Conservation (phyloP, 2,113 vertebrate species). For the Sphaerodactylus townsendi region DNA sequence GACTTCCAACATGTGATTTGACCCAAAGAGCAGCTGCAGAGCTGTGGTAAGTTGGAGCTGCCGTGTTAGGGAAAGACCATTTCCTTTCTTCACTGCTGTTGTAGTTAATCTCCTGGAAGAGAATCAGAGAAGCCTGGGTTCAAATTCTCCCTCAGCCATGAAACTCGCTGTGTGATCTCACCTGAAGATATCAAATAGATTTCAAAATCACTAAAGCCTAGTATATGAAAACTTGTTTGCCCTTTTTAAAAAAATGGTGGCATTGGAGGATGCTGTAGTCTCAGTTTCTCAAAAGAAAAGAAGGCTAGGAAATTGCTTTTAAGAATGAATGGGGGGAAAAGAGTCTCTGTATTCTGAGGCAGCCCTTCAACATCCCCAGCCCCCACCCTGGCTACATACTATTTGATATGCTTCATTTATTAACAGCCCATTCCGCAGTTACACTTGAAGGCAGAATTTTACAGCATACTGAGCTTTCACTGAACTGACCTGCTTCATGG, state of each 20-base stretch:
- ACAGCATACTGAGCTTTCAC: neutral
- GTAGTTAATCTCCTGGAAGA: no score
- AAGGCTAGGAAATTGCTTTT: neutral
- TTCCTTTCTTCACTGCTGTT: no score
- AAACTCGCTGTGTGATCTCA: no score
- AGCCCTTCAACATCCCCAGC: neutral
- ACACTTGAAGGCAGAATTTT: neutral
- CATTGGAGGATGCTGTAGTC: neutral
- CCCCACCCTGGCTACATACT: neutral
- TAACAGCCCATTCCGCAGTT: neutral
- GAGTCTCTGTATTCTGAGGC: neutral
- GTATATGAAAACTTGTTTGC: neutral
- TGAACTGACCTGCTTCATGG: no score
- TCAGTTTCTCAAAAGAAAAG: neutral
- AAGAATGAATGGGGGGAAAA: neutral
- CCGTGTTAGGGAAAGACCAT: no score
- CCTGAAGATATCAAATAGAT: neutral
- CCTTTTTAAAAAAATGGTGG: neutral
- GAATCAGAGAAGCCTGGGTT: no score
- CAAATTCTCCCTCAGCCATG: no score
- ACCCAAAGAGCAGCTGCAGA: no score
- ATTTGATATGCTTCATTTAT: neutral
- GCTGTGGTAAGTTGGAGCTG: no score
- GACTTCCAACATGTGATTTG: no score
- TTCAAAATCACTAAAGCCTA: slow-evolving; percentile 1